A percentile compares a stretch with the other conserved stretches of the same genome.
Conservation (phyloP, 2,797 vertebrate species). For the Phataginus tetradactyla region DNA sequence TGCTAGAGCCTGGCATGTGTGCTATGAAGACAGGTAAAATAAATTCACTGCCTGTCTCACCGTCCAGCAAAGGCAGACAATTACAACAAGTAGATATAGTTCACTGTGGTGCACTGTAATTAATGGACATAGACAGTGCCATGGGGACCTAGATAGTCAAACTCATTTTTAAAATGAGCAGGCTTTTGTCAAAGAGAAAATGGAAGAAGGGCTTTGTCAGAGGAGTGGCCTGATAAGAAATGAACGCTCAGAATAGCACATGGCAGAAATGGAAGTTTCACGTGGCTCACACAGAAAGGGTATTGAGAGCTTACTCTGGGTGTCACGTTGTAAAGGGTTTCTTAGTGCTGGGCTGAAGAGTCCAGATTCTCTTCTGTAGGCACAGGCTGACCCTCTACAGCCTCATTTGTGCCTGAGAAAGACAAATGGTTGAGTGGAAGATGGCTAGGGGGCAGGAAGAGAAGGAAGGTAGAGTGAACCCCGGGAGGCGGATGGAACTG, state of each 20-base stretch:
- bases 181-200: background rate
- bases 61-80: conserved; percentile 45
- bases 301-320: background rate
- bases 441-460: background rate
- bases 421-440: background rate
- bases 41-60: conserved; percentile 40
- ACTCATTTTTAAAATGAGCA: background rate
- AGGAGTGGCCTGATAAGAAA: background rate
- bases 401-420: background rate
- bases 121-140: conserved; percentile 13
- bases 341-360: background rate
- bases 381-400: background rate
- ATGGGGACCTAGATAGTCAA: background rate
- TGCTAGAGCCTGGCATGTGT: background rate
- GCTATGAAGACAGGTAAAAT: conserved; percentile 33
- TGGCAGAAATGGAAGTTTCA: background rate
- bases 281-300: background rate
- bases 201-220: background rate
- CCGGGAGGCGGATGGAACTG: background rate
- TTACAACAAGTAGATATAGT: conserved; percentile 41
- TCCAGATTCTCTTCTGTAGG: background rate
- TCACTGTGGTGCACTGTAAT: conserved; percentile 25
- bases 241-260: background rate
- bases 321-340: background rate
- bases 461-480: background rate